Evolutionary conservation across 2,888 invertebrate species (phyloP).

Genomic region (Drosophila phalerata): DNA sequence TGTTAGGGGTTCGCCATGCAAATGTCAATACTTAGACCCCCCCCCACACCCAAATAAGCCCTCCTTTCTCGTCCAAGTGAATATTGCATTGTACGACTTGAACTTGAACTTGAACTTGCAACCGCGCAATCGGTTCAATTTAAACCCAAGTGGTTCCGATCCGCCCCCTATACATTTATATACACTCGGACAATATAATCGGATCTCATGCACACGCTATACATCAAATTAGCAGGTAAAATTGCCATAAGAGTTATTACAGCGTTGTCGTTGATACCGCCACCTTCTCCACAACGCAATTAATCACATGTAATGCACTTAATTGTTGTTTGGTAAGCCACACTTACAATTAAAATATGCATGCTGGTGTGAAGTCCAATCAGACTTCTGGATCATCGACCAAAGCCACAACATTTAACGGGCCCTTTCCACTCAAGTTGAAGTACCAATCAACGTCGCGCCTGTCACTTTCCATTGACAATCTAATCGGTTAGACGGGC

Average conservation of each 20-base stretch:
- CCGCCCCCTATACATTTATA: not conserved
- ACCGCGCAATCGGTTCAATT: slow-evolving; percentile 33
- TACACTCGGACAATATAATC: not conserved
- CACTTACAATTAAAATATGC: slow-evolving; percentile 10
- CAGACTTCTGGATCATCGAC: slow-evolving; percentile 2
- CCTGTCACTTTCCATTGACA: slow-evolving; percentile 54
- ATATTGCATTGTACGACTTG: slow-evolving; percentile 15
- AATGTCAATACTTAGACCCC: slow-evolving; percentile 12
- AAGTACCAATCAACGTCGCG: slow-evolving; percentile 41
- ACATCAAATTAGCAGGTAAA: slow-evolving; percentile 60
- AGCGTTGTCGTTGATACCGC: slow-evolving; percentile 5
- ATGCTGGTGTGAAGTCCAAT: slow-evolving; percentile 9
- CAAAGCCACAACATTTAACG: slow-evolving; percentile 1
- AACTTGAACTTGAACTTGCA: slow-evolving; percentile 70
- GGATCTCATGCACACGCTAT: slow-evolving; percentile 52
- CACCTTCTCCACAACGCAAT: slow-evolving; percentile 28
- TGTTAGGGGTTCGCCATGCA: slow-evolving; percentile 26
- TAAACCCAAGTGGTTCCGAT: slow-evolving; percentile 26
- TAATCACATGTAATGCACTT: slow-evolving; percentile 47
- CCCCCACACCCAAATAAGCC: not conserved
- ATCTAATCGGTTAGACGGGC: slow-evolving; percentile 40
- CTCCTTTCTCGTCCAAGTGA: not conserved
- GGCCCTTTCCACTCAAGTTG: slow-evolving; percentile 25
- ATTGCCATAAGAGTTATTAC: slow-evolving; percentile 63
- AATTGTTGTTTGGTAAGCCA: slow-evolving; percentile 34